Percentiles rank a stretch among this genome's conserved stretches.
phyloP scores from a whole-genome alignment of 2,113 vertebrate genomes.

The Orycteropus afer region DNA sequence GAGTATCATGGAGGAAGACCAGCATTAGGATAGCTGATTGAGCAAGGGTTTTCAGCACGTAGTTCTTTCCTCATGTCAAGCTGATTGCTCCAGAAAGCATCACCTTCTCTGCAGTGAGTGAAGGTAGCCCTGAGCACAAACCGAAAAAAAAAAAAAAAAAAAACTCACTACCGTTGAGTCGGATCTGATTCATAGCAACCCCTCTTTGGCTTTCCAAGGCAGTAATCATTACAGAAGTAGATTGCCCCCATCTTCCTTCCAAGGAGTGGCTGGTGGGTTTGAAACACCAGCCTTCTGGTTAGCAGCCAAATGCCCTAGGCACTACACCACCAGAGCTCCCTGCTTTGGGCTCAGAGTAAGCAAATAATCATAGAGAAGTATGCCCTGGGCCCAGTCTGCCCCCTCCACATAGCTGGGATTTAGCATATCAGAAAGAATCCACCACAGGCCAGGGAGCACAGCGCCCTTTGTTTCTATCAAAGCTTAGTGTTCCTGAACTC shows the following conservation, averaged over 20 bases:
- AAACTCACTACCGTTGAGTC: too few species aligned
- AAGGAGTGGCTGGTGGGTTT: too few species aligned
- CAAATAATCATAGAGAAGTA: not conserved
- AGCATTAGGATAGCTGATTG: not conserved
- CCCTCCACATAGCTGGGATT: not conserved
- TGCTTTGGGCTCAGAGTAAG: not conserved
- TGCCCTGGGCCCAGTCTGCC: not conserved
- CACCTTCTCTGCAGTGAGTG: not conserved
- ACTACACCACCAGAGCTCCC: too few species aligned
- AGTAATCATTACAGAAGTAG: too few species aligned
- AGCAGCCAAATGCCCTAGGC: too few species aligned
- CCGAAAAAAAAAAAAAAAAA: too few species aligned
- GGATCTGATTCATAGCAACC: too few species aligned
- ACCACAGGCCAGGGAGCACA: accelerated
- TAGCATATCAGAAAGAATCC: not conserved
- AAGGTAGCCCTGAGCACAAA: too few species aligned
- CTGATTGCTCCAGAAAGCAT: not conserved
- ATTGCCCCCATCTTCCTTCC: too few species aligned
- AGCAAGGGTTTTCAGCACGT: not conserved
- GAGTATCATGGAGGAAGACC: not conserved
- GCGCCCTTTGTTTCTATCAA: not conserved
- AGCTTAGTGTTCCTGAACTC: not conserved
- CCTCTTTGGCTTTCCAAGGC: too few species aligned
- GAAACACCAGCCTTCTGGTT: too few species aligned
- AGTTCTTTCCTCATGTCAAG: not conserved